Evolutionary conservation across 2,888 invertebrate genomes (phyloP).

Genomic region (Pemphredon lugubris): DNA sequence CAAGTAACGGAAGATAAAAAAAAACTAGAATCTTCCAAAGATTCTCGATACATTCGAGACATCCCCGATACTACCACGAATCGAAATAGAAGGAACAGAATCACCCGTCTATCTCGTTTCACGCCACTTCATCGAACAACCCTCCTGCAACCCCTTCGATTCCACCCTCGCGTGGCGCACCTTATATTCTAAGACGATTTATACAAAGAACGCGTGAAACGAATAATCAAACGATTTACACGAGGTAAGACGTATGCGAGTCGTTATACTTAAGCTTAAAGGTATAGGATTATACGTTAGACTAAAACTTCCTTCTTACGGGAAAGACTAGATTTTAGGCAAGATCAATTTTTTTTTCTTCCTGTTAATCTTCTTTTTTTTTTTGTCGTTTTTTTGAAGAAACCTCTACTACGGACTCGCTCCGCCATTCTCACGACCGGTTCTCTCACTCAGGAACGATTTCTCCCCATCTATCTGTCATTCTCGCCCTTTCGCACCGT

Average conservation of each 20-base stretch:
- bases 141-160: too few species aligned
- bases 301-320: constrained; percentile 56
- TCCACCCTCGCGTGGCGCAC: constrained; percentile 3
- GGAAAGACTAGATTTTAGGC: constrained; percentile 77
- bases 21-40: too few species aligned
- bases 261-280: constrained; percentile 68
- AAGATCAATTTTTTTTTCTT: constrained; percentile 60
- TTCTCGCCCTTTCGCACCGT: constrained; percentile 4
- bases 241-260: constrained; percentile 68
- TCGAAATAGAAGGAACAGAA: too few species aligned
- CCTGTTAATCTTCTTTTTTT: constrained; percentile 34
- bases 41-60: background rate
- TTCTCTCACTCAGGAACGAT: constrained; percentile 14
- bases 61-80: background rate
- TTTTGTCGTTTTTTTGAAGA: constrained; percentile 58
- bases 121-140: too few species aligned
- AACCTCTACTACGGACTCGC: constrained; percentile 25
- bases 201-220: constrained; percentile 64
- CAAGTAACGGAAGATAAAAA: too few species aligned
- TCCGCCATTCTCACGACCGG: constrained; percentile 19
- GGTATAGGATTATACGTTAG: constrained; percentile 67
- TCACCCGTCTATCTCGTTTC: too few species aligned
- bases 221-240: constrained; percentile 60
- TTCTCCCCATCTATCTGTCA: constrained; percentile 19
- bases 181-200: constrained; percentile 48